Percentiles rank a stretch among this genome's conserved stretches.
These are phyloP conservation scores for Drosophila cognata DNA, from an alignment of 2,888 invertebrate species.

Conservation along the genomic window DNA sequence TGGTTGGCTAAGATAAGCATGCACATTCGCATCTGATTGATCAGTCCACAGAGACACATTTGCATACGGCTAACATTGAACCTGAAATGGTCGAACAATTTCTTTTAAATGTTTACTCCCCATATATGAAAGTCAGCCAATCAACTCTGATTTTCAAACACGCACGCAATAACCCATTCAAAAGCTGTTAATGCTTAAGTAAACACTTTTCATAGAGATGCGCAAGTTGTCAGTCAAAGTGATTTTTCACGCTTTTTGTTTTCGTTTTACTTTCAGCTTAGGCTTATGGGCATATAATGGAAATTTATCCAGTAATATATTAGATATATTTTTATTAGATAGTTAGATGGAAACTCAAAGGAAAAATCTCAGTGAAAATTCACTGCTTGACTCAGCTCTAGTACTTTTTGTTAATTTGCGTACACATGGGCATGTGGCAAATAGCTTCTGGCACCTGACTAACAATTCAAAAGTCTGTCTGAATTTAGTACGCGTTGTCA, in stretches of 20 bases:
- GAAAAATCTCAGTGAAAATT: neutral
- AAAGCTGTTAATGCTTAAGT: constrained; percentile 9
- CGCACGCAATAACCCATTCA: constrained; percentile 50
- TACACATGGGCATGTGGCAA: neutral
- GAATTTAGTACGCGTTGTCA: constrained; percentile 5
- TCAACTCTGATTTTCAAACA: constrained; percentile 36
- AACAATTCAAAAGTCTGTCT: constrained; percentile 18
- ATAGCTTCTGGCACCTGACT: constrained; percentile 9
- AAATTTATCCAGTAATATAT: neutral
- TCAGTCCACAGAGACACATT: constrained; percentile 4
- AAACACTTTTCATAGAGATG: constrained; percentile 20
- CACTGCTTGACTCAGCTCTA: constrained; percentile 8
- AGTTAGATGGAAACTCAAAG: neutral
- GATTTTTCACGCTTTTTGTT: neutral
- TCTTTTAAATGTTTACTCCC: neutral
- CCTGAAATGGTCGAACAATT: neutral
- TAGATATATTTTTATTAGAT: too few relatives aligned
- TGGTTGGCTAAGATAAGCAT: constrained; percentile 43
- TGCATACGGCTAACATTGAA: neutral
- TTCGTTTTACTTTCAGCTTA: too few relatives aligned
- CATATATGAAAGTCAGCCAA: neutral
- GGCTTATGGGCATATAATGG: neutral
- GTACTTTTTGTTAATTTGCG: neutral
- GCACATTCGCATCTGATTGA: constrained; percentile 6
- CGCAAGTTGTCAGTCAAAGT: neutral